A percentile compares a stretch with the other conserved stretches of the same genome.
Conservation (phyloP, 2,113 vertebrate species). For the Kobus ellipsiprymnus region DNA sequence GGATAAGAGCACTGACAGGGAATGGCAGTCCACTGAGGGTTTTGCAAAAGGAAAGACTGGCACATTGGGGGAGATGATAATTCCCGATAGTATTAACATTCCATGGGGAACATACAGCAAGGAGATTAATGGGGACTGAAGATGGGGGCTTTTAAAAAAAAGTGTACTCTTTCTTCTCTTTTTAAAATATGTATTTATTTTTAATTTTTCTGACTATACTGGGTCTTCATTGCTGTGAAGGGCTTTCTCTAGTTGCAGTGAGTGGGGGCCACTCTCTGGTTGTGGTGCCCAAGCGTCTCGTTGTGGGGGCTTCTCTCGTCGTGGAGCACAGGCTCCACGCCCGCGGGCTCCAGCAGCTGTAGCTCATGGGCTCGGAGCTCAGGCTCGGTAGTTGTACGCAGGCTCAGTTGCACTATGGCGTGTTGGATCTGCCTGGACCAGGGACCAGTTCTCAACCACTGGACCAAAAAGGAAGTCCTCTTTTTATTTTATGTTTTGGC, state of each 20-base stretch:
- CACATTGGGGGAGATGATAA: not conserved
- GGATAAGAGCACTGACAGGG: not conserved
- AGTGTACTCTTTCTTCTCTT: not conserved
- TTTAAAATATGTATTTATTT: not conserved
- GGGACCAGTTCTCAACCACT: not conserved
- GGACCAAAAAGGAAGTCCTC: not conserved
- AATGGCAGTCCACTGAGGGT: not conserved
- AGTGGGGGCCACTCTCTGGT: not conserved
- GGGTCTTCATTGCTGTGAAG: not conserved
- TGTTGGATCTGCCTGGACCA: not conserved
- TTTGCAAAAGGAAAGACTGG: not conserved
- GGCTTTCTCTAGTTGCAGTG: not conserved
- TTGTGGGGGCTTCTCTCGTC: accelerated
- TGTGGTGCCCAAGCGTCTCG: not conserved
- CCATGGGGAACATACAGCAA: not conserved
- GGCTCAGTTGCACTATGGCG: not conserved
- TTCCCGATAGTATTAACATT: not conserved
- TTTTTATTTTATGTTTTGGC: not conserved
- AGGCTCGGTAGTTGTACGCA: not conserved
- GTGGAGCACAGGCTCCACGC: not conserved
- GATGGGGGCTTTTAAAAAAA: not conserved
- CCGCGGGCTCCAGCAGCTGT: not conserved
- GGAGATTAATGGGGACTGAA: not conserved
- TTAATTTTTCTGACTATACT: not conserved
- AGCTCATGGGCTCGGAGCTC: not conserved